Evolutionary conservation across 2,113 vertebrate genomes (phyloP).

Genomic region (Lycaon pictus): DNA sequence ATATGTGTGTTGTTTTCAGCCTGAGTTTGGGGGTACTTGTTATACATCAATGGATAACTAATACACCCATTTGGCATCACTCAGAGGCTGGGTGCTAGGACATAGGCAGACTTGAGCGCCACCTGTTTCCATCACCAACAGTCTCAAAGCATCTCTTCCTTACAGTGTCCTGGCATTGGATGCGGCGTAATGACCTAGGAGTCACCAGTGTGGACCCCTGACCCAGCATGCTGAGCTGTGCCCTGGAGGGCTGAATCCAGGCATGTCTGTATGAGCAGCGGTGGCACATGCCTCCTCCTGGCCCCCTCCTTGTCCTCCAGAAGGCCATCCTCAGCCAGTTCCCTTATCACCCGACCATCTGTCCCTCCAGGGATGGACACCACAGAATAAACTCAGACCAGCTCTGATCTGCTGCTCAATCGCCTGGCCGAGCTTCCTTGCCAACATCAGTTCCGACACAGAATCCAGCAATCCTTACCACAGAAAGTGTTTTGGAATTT

Average conservation of each 20-base stretch:
- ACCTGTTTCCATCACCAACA: background rate
- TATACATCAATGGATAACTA: background rate
- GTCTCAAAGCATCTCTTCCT: background rate
- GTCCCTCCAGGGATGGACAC: background rate
- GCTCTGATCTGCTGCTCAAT: background rate
- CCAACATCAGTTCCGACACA: background rate
- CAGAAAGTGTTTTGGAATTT: background rate
- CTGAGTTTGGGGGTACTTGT: background rate
- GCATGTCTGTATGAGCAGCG: background rate
- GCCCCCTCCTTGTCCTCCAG: background rate
- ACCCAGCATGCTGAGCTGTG: background rate
- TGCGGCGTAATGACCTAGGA: background rate
- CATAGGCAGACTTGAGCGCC: too few species aligned
- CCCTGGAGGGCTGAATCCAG: accelerated
- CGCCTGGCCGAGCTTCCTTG: background rate
- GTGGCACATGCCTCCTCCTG: accelerated
- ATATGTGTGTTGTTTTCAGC: accelerated
- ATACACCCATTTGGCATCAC: background rate
- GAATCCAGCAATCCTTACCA: background rate
- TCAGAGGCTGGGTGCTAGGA: background rate
- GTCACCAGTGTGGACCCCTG: background rate
- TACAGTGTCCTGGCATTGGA: background rate
- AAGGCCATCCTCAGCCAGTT: background rate
- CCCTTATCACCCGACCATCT: background rate
- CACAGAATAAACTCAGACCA: background rate